A percentile compares a stretch with the other conserved stretches of the same genome.
These are phyloP conservation scores for Ophraella communa DNA, from an alignment of 2,888 invertebrate species.

Conservation along the genomic window DNA sequence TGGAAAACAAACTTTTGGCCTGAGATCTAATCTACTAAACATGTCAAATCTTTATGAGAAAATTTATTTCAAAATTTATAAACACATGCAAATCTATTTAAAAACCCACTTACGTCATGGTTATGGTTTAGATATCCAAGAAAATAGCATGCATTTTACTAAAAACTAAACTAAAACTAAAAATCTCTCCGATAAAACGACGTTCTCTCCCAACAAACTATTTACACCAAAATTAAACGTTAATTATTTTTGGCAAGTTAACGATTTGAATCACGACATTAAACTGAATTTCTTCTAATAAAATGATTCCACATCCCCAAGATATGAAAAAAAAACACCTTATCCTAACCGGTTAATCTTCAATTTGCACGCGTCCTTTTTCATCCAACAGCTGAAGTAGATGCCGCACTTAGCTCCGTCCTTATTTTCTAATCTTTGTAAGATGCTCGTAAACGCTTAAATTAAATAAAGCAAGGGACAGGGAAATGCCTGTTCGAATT, in stretches of 20 bases:
- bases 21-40: no score
- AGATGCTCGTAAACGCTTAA: constrained; percentile 38
- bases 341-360: constrained; percentile 54
- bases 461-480: constrained; percentile 44
- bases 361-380: constrained; percentile 45
- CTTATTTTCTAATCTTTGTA: constrained; percentile 33
- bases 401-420: constrained; percentile 43
- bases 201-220: no score
- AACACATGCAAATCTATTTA: not conserved
- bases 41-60: no score
- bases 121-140: not conserved
- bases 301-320: constrained; percentile 39
- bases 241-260: constrained; percentile 16
- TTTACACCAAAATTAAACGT: no score
- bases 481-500: constrained; percentile 46
- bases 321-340: constrained; percentile 50
- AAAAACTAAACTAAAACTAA: not conserved
- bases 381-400: constrained; percentile 42
- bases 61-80: no score
- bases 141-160: not conserved
- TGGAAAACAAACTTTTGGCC: no score
- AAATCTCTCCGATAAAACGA: not conserved
- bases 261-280: constrained; percentile 34
- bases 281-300: constrained; percentile 50
- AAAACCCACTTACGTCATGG: not conserved